Evolutionary conservation across 1,140 invertebrate species (phyloP), one percentile per base, ranked within the genome.

Genomic region (Lepeophtheirus salmonis): DNA sequence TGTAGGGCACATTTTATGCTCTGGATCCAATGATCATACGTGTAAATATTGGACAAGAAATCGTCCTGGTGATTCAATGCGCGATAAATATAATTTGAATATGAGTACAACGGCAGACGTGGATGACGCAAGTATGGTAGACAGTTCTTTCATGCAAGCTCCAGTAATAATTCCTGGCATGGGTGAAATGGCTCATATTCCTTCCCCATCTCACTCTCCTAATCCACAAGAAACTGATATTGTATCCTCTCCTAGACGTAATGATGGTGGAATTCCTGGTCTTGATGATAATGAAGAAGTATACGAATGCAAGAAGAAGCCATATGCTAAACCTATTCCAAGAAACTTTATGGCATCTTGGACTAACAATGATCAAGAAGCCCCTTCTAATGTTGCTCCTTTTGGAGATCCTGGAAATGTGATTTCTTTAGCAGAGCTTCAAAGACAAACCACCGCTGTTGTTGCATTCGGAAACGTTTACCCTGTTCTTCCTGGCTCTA

Each of bases 21-120:
- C 92, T 2, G 92, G 94, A 3, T 96, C 91, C 20, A 97, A 97
- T 74, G 94, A 97, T 74, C 92, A 97, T 67, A 90, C 90, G 2
- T 92, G 81, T 53, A 98, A 98, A 75, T 99, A 99, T 73, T 99
- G 95, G 95, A 97, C 95, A 1, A 76, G 96, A 63, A 98, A 98
- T 75, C 77, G 94, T 50, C 95, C 96, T 2, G 96, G 96, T 24
- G 96, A 99, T 76, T 78, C 84, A 60, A 97, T 98, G 86, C 80
- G 89, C 68, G 96, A 99, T 69, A 94, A 89, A 74, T 91, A 90
- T 68, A 91, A 91, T 75, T 74, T 96, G n/a, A 97, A 97, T 68
- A 71, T 92, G 53, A 86, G 88, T 18, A 79, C 81, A 48, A 84
- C 83, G 54, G 72, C 80, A 56, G 77, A 78, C 53, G 80, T 78